These are phyloP conservation scores for Noctua fimbriata DNA, from an alignment of 2,888 invertebrate genomes.

Conservation along the genomic window DNA sequence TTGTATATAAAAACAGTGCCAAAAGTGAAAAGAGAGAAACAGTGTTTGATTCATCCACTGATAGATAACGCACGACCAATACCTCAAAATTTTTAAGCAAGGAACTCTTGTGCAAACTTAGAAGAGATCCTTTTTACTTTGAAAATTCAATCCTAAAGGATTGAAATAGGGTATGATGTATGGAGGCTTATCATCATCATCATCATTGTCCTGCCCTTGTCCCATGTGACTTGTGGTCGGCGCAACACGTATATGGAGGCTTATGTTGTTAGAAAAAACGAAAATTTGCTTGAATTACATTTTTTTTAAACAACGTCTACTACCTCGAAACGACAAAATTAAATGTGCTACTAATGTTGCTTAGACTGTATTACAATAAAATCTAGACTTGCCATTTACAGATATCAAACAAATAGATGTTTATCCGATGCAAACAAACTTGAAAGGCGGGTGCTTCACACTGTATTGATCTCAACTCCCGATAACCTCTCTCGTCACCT, in stretches of 20 bases:
- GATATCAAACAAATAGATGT: not conserved
- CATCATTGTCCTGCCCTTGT: too few relatives aligned
- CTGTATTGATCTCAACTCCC: slow-evolving; percentile 19
- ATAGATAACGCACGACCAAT: too few relatives aligned
- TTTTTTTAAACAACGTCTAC: not conserved
- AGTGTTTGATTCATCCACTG: too few relatives aligned
- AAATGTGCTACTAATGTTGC: not conserved
- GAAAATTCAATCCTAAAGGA: not conserved
- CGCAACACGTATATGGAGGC: too few relatives aligned
- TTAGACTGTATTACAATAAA: not conserved
- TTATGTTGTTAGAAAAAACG: not conserved
- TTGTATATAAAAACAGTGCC: too few relatives aligned
- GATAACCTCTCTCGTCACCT: not conserved
- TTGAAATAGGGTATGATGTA: too few relatives aligned
- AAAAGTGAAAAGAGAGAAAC: too few relatives aligned
- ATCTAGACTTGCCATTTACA: not conserved
- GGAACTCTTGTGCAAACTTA: not conserved
- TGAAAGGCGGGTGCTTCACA: not conserved
- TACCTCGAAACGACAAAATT: not conserved
- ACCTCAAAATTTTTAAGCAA: not conserved
- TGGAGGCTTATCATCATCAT: too few relatives aligned
- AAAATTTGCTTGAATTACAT: too few relatives aligned
- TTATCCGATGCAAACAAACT: not conserved
- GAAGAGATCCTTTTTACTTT: not conserved
- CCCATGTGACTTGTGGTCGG: too few relatives aligned